phyloP scores from a whole-genome alignment of 1,140 invertebrate species.

The Drosophila dunni region DNA sequence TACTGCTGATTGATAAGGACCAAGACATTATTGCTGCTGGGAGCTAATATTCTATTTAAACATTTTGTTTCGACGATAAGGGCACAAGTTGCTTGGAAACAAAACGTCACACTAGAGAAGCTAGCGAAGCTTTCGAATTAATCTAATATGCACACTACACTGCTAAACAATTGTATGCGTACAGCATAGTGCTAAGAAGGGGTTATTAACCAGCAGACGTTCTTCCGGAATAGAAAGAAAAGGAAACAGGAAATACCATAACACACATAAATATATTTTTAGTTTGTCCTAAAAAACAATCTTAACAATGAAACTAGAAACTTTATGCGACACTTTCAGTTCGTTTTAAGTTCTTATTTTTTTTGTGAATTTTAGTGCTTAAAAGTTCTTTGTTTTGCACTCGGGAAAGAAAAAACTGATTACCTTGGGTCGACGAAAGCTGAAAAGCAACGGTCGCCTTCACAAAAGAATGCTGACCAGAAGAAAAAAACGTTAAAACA shows the following conservation, averaged over 20 bases:
- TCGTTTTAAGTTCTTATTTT: background rate
- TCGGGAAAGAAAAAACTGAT: slow-evolving; percentile 34
- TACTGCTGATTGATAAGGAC: slow-evolving; percentile 42
- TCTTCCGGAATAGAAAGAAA: slow-evolving; percentile 5
- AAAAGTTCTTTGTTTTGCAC: slow-evolving; percentile 11
- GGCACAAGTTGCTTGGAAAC: slow-evolving; percentile 34
- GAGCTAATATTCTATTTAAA: slow-evolving; percentile 47
- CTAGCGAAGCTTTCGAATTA: slow-evolving; percentile 44
- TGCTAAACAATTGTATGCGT: background rate
- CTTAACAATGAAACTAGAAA: slow-evolving; percentile 19
- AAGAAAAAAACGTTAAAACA: slow-evolving; percentile 45
- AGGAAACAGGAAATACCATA: slow-evolving; percentile 21
- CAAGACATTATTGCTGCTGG: slow-evolving; percentile 35
- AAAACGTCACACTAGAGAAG: slow-evolving; percentile 36
- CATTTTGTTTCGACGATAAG: slow-evolving; percentile 41
- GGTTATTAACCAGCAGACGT: slow-evolving; percentile 28
- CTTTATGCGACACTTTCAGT: slow-evolving; percentile 16
- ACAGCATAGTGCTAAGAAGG: background rate
- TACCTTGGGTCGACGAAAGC: slow-evolving; percentile 66
- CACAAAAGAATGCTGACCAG: slow-evolving; percentile 74
- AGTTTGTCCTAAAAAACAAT: slow-evolving; percentile 16
- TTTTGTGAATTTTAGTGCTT: slow-evolving; percentile 2
- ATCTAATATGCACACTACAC: slow-evolving; percentile 25
- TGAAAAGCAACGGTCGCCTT: slow-evolving; percentile 61
- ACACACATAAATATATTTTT: background rate